Evolutionary conservation across 2,888 invertebrate genomes (phyloP).

Genomic region (Spilosoma lubricipeda): DNA sequence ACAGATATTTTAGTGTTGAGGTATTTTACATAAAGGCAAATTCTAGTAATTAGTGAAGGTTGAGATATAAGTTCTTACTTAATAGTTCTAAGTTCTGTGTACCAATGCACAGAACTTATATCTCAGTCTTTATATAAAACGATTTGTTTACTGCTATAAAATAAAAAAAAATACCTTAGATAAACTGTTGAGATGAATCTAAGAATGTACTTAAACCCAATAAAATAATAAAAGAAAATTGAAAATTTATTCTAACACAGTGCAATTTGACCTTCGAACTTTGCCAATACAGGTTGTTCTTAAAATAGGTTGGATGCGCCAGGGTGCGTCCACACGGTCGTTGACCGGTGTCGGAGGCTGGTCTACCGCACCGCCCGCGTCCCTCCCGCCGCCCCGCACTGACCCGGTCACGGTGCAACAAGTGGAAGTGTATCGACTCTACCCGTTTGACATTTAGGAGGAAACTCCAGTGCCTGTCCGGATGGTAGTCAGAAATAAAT

Average conservation of each 20-base stretch:
- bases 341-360: conserved; percentile 64
- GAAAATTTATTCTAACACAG: conserved; percentile 16
- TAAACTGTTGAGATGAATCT: background rate
- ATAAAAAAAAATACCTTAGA: too few species aligned
- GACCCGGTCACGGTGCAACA: conserved; percentile 83
- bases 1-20: background rate
- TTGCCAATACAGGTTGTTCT: conserved; percentile 72
- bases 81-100: background rate
- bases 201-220: background rate
- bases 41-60: background rate
- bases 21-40: background rate
- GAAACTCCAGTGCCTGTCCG: conserved; percentile 26
- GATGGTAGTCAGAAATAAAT: conserved; percentile 16
- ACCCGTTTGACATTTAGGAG: conserved; percentile 82
- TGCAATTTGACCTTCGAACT: conserved; percentile 73
- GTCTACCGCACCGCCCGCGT: conserved; percentile 50
- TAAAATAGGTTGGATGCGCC: conserved; percentile 75
- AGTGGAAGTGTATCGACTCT: conserved; percentile 78
- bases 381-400: conserved; percentile 60
- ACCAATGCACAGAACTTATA: too few species aligned
- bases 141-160: background rate
- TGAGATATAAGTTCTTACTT: background rate
- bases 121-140: background rate
- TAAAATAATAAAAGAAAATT: background rate
- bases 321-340: conserved; percentile 73